Evolutionary conservation across 2,797 vertebrate genomes (phyloP), one percentile per base, ranked within the genome.

Genomic region (Lycodopsis pacificus): DNA sequence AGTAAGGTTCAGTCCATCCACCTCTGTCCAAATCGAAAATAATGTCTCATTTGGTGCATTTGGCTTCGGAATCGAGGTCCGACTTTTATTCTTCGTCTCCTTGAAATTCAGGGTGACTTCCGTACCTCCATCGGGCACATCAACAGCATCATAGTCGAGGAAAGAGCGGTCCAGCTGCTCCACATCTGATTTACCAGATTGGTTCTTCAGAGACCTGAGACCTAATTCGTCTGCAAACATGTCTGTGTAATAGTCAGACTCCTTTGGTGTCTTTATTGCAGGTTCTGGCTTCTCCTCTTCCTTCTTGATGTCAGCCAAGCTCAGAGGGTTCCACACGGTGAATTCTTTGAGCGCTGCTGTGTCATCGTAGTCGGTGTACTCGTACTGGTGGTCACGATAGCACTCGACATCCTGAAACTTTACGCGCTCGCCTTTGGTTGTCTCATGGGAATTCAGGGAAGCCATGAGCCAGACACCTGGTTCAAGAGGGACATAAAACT

Each of bases 391-490:
- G 71, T 96, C 95, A 7, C 93, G 91, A 68, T 69, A 95, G 89
- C 97, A 99, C 82, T 93, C 96, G 8, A 95, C 96, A 77, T 99
- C 97, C 79, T 93, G 94, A 89, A 99, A 99, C 90, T 93, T 97
- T 25, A 98, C 34, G 1, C 94, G 95, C 93, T 98, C 95, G 59
- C 96, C 96, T 1, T 96, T 95, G 71, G 81, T 96, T 79, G 93
- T 96, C 76, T 95, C 95, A 30, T 95, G 94, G 42, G 95, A 95
- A 79, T 94, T 96, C 83, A 97, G 92, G 27, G 97, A 95, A 13
- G 95, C 92, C 79, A 99, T 82, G 76, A 99, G 96, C 98, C 98
- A 99, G 40, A 96, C 86, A 70, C 98, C 98, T 99, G 74, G 32
- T 84, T 73, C 12, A 44, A 76, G 59, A 69, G 14, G 49, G 27